Evolutionary conservation across 2,113 vertebrate genomes (phyloP), one percentile per base, ranked within the genome.

Genomic region (Sinocyclocheilus grahami): DNA sequence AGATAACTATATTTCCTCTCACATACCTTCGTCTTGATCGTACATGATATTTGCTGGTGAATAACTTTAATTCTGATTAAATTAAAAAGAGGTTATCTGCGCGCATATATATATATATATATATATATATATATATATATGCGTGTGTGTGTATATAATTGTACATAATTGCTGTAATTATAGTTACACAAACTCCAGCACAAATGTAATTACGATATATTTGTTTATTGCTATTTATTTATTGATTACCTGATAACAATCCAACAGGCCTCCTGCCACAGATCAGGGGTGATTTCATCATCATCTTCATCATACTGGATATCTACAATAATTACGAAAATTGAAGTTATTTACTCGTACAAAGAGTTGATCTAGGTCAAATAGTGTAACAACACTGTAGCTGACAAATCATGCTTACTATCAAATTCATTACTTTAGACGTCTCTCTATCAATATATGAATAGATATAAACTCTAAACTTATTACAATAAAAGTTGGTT

Each of bases 241-340:
- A 55, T 55, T 7, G 10, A 42, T 85, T 93, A 99, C 98, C 98
- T 99, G 87, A 99, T 99, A 55, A 99, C 98, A 79, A 99, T 99
- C 98, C 98, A 99, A 88, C 98, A 99, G 0, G 98, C 98, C 87
- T 99, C 98, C 86, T 99, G 98, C 98, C 98, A 99, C 91, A 99
- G 86, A 89, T 99, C 98, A 0, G 98, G 96, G 0, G 98, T 99
- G 92, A 99, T 99, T 92, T 99, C 98, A 93, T 99, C 98, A 51
- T 99, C 98, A 22, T 99, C 98, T 75, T 99, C 98, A 89, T 99
- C 98, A 87, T 99, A 99, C 6, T 98, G 98, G 90, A 97, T 97
- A 93, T 99, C 98, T 99, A 89, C 58, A 83, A 22, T 22, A 89
- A 92, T 84, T 10, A 88, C 6, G 37, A 86, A 8, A 84, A 18